Evolutionary conservation across 64 coral and sea anemone genomes (phyloP).

Genomic region (Porites lutea): DNA sequence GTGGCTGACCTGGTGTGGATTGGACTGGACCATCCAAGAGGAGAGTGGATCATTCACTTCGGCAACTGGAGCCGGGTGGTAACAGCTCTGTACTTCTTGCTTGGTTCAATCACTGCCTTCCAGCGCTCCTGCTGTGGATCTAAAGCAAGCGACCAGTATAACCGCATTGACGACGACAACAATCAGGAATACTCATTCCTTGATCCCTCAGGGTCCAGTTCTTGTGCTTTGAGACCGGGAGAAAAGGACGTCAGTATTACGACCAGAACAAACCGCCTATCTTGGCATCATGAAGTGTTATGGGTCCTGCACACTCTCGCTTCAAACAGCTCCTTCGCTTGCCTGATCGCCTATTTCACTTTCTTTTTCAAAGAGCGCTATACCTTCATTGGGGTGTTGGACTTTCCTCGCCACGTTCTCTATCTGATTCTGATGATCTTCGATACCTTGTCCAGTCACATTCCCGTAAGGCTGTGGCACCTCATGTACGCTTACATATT

Average conservation of each 20-base stretch:
- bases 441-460: slow-evolving; percentile 30
- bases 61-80: slow-evolving; percentile 52
- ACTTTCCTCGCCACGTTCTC: slow-evolving; percentile 36
- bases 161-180: neutral
- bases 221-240: slow-evolving; percentile 56
- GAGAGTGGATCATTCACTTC: slow-evolving; percentile 46
- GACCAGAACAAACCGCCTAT: slow-evolving; percentile 2
- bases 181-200: neutral
- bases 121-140: slow-evolving; percentile 27
- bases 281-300: slow-evolving; percentile 59
- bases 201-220: slow-evolving; percentile 10
- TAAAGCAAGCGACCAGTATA: neutral
- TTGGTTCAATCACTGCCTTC: slow-evolving; percentile 53
- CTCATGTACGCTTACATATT: slow-evolving; percentile 70
- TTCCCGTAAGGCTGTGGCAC: slow-evolving; percentile 64
- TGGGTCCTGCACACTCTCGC: slow-evolving; percentile 69
- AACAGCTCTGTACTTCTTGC: slow-evolving; percentile 47
- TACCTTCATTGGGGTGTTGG: neutral
- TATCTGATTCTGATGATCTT: slow-evolving; percentile 41
- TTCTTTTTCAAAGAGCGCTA: slow-evolving; percentile 36
- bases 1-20: slow-evolving; percentile 34
- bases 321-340: slow-evolving; percentile 23
- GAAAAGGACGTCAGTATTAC: slow-evolving; percentile 36
- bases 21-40: slow-evolving; percentile 19
- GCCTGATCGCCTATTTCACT: slow-evolving; percentile 50